Conservation (phyloP, 2,113 vertebrate genomes). For the Climacteris rufus region DNA sequence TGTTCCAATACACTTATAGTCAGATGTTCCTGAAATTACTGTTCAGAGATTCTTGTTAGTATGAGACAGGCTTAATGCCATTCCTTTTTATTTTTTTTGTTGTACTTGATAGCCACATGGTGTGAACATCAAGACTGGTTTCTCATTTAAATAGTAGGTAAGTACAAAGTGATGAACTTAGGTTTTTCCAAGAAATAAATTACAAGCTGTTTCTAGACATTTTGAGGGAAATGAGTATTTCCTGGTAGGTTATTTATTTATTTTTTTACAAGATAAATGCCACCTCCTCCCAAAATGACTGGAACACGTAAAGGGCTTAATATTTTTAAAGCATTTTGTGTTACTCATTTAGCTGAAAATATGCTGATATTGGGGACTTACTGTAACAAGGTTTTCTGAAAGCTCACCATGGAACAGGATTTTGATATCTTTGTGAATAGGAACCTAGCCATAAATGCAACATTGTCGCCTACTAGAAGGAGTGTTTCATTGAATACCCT, state of each 20-base stretch:
- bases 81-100: neutral
- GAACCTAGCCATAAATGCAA: neutral
- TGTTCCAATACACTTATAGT: neutral
- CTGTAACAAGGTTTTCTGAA: neutral
- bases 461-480: neutral
- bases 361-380: neutral
- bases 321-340: neutral
- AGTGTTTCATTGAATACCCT: neutral
- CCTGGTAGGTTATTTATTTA: rapidly evolving
- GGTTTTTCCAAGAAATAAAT: neutral
- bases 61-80: neutral
- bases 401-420: neutral
- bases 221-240: neutral
- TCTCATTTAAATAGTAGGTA: neutral
- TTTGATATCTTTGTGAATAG: neutral
- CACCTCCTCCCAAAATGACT: neutral
- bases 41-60: neutral
- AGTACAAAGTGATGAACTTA: neutral
- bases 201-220: neutral
- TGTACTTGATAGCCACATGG: neutral
- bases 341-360: neutral
- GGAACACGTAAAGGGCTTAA: neutral
- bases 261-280: neutral
- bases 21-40: neutral
- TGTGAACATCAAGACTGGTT: neutral